Conservation (phyloP, 2,888 invertebrate species). For the Ligdia adustata region DNA sequence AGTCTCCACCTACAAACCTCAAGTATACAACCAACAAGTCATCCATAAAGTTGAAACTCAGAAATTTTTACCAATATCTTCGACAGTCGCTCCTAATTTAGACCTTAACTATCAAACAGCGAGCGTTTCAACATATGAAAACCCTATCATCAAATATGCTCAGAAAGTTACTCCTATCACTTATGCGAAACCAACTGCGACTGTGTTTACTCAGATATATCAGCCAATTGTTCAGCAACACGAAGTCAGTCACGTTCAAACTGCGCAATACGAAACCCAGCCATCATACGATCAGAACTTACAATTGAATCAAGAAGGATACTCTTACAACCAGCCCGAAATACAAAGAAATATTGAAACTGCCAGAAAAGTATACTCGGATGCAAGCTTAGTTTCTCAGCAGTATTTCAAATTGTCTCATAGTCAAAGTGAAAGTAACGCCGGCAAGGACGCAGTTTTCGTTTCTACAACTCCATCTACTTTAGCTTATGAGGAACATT, state of each 20-base stretch:
- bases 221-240: conserved; percentile 61
- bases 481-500: conserved; percentile 70
- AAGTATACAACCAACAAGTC: conserved; percentile 65
- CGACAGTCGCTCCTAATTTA: conserved; percentile 53
- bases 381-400: conserved; percentile 70
- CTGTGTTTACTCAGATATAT: conserved; percentile 62
- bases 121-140: conserved; percentile 52
- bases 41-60: conserved; percentile 63
- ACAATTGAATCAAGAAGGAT: conserved; percentile 53
- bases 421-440: conserved; percentile 44
- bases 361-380: conserved; percentile 60
- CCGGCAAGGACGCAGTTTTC: conserved; percentile 56
- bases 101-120: conserved; percentile 55
- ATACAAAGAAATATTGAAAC: conserved; percentile 64
- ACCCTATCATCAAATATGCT: conserved; percentile 63
- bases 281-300: conserved; percentile 50
- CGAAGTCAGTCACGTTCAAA: conserved; percentile 57
- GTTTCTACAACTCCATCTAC: conserved; percentile 70
- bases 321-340: conserved; percentile 70
- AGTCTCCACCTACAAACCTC: conserved; percentile 61
- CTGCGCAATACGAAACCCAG: conserved; percentile 53
- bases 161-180: conserved; percentile 57
- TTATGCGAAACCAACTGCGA: conserved; percentile 58
- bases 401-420: conserved; percentile 64
- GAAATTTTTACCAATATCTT: conserved; percentile 51